A percentile compares a stretch with the other conserved stretches of the same genome.
phyloP scores from a whole-genome alignment of 2,797 vertebrate genomes.

The Falco rusticolus region DNA sequence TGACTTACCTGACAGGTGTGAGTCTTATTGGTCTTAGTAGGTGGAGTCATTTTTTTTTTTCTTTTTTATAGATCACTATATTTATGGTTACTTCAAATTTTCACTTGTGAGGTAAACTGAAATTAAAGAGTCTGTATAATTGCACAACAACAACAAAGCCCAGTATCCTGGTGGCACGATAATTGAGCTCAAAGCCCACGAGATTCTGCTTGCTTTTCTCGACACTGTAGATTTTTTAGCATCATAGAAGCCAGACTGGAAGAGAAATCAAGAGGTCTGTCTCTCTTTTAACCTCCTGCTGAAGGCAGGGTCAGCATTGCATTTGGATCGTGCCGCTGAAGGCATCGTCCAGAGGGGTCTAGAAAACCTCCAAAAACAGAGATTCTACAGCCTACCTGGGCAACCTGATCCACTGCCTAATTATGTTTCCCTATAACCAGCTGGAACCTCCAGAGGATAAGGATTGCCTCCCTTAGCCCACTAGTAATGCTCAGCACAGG shows the following conservation, averaged over 20 bases:
- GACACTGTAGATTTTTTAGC: background rate
- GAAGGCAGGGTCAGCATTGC: background rate
- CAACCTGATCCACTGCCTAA: background rate
- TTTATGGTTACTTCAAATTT: background rate
- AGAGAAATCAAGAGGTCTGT: background rate
- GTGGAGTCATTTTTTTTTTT: background rate
- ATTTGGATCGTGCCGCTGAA: background rate
- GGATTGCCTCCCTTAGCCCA: background rate
- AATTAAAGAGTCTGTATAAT: background rate
- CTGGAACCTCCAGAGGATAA: background rate
- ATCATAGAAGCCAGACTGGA: background rate
- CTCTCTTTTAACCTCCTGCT: background rate
- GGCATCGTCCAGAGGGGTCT: background rate
- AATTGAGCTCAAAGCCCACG: background rate
- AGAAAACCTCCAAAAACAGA: background rate
- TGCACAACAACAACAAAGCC: background rate
- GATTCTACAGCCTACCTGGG: background rate
- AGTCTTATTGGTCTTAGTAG: background rate
- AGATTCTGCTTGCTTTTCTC: background rate
- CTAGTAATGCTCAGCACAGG: background rate
- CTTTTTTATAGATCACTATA: background rate
- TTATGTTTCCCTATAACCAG: background rate
- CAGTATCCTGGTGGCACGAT: background rate
- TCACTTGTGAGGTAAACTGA: background rate
- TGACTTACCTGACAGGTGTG: background rate